A percentile compares a stretch with the other conserved stretches of the same genome.
phyloP scores from a whole-genome alignment of 2,888 invertebrate species.

The Plagiodera versicolora region DNA sequence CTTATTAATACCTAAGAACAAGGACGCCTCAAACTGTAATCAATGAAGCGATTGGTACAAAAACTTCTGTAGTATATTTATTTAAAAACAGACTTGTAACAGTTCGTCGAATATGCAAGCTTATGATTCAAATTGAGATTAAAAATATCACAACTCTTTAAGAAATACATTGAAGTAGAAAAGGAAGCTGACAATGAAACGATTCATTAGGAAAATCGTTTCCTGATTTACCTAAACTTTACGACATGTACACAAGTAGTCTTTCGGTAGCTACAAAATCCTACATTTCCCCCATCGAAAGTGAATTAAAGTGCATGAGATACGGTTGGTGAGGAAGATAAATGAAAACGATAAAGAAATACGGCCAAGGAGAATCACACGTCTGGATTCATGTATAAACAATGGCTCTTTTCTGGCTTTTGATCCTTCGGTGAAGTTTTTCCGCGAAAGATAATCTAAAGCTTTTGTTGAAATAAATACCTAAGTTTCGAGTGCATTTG shows the following conservation, averaged over 20 bases:
- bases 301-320: conserved; percentile 19
- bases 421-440: conserved; percentile 6
- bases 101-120: too few species aligned
- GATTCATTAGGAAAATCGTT: too few species aligned
- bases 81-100: too few species aligned
- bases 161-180: too few species aligned
- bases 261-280: conserved; percentile 1
- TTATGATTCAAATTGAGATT: too few species aligned
- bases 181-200: too few species aligned
- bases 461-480: neutral
- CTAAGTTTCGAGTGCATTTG: too few species aligned
- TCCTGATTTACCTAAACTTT: conserved; percentile 4
- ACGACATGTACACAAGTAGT: conserved; percentile 3
- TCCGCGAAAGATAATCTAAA: neutral
- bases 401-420: conserved; percentile 17
- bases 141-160: too few species aligned
- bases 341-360: conserved; percentile 20
- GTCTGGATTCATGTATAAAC: conserved; percentile 18
- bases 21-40: too few species aligned
- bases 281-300: conserved; percentile 4
- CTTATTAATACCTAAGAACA: too few species aligned
- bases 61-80: too few species aligned
- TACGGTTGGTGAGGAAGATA: conserved; percentile 18
- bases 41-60: too few species aligned
- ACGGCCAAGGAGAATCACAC: conserved; percentile 18